Evolutionary conservation across 2,888 invertebrate genomes (phyloP).

Genomic region (Cyclophora punctaria): DNA sequence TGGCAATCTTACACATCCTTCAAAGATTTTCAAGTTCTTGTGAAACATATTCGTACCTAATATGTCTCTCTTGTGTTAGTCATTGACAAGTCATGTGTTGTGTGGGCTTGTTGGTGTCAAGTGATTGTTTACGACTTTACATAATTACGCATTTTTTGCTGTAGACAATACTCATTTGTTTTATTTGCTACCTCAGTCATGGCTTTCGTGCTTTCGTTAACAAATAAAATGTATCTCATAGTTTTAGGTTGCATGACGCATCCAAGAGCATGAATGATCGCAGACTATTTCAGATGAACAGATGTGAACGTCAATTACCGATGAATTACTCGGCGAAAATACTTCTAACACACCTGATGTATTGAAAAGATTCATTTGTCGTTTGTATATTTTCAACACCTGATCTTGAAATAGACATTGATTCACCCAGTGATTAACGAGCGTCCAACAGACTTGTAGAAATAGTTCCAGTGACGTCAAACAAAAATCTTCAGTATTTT

Average conservation of each 20-base stretch:
- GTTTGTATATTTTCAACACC: constrained; percentile 45
- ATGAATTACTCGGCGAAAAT: constrained; percentile 11
- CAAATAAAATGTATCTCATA: too few species aligned
- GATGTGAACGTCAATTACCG: constrained; percentile 11
- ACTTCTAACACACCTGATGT: constrained; percentile 30
- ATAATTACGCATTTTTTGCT: too few species aligned
- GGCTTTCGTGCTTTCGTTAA: too few species aligned
- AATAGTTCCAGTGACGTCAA: constrained; percentile 62
- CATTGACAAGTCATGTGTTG: too few species aligned
- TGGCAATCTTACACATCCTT: too few species aligned
- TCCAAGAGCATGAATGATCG: background rate
- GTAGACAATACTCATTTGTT: too few species aligned
- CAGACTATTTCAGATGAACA: constrained; percentile 15
- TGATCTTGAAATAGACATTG: constrained; percentile 55
- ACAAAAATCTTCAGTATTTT: constrained; percentile 43
- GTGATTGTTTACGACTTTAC: too few species aligned
- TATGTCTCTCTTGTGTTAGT: too few species aligned
- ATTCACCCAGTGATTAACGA: constrained; percentile 48
- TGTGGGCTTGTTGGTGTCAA: too few species aligned
- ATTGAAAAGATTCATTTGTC: constrained; percentile 42
- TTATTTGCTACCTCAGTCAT: too few species aligned
- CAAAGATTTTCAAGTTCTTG: too few species aligned
- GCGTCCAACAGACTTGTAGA: constrained; percentile 39
- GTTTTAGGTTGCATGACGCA: background rate
- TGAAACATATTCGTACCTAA: too few species aligned